Conservation (phyloP, 1,140 invertebrate genomes). For the Neodiprion lecontei region DNA sequence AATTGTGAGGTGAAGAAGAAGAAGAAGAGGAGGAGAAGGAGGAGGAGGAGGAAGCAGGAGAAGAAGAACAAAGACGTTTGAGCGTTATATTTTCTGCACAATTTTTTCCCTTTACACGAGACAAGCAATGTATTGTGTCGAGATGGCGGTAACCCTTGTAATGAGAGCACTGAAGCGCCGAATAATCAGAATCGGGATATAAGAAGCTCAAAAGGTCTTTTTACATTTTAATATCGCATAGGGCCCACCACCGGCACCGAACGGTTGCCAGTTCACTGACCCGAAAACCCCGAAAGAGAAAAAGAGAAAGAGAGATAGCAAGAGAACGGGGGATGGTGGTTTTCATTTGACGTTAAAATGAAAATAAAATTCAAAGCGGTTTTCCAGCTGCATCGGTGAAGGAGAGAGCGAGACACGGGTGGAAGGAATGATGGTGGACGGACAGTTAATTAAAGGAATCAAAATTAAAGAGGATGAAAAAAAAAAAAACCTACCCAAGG, state of each 20-base stretch:
- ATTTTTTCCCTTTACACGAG: too few species aligned
- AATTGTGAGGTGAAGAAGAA: background rate
- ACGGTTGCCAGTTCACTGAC: conserved; percentile 19
- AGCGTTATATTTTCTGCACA: too few species aligned
- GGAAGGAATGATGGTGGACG: background rate
- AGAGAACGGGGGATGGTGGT: background rate
- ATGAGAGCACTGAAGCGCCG: conserved; percentile 10
- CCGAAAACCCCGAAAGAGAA: conserved; percentile 19
- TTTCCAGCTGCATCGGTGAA: background rate
- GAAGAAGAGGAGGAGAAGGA: background rate
- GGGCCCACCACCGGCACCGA: conserved; percentile 5
- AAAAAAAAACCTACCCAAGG: background rate
- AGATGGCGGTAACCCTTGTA: background rate
- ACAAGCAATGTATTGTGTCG: too few species aligned
- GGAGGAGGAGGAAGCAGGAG: background rate
- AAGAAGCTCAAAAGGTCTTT: conserved; percentile 16
- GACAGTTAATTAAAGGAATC: conserved; percentile 12
- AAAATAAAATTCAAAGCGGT: conserved; percentile 23
- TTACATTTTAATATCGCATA: conserved; percentile 29
- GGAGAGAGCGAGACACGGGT: background rate
- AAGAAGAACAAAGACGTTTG: background rate
- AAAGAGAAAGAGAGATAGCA: background rate
- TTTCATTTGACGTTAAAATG: conserved; percentile 9
- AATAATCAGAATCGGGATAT: conserved; percentile 19
- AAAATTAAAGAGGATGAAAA: conserved; percentile 12